Evolutionary conservation across 2,797 vertebrate species (phyloP).

Genomic region (Typhlichthys eigenmanni): DNA sequence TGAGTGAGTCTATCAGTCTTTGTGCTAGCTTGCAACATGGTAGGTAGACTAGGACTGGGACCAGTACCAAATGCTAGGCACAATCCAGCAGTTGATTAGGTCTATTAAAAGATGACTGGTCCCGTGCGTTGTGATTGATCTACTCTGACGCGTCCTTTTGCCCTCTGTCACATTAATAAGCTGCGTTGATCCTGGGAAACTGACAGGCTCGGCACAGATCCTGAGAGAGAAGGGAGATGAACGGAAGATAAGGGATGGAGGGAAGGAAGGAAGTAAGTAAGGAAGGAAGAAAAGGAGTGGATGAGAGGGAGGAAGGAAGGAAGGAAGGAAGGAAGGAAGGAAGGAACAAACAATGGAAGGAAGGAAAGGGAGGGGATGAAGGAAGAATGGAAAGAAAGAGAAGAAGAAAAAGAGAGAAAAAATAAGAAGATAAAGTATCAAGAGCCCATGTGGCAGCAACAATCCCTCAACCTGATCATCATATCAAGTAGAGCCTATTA

Average conservation of each 20-base stretch:
- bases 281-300: constrained; percentile 22
- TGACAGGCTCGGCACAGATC: constrained; percentile 60
- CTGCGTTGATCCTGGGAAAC: constrained; percentile 56
- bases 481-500: constrained; percentile 22
- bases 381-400: constrained; percentile 10
- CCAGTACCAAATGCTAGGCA: constrained; percentile 38
- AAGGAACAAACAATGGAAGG: no score
- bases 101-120: constrained; percentile 69
- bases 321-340: not conserved
- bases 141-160: constrained; percentile 75
- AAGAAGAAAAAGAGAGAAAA: constrained; percentile 10
- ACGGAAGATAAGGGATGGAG: not conserved
- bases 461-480: constrained; percentile 16
- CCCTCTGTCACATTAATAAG: constrained; percentile 76
- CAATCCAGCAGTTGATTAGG: constrained; percentile 53
- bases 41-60: not conserved
- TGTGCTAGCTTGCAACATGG: not conserved
- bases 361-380: no score
- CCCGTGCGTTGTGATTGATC: constrained; percentile 66
- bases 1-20: no score
- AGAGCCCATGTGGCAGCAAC: not conserved
- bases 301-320: not conserved
- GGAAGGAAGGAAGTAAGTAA: not conserved
- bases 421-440: not conserved
- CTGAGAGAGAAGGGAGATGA: constrained; percentile 6